Conservation (phyloP, 2,797 vertebrate genomes). For the Cirrhinus mrigala region DNA sequence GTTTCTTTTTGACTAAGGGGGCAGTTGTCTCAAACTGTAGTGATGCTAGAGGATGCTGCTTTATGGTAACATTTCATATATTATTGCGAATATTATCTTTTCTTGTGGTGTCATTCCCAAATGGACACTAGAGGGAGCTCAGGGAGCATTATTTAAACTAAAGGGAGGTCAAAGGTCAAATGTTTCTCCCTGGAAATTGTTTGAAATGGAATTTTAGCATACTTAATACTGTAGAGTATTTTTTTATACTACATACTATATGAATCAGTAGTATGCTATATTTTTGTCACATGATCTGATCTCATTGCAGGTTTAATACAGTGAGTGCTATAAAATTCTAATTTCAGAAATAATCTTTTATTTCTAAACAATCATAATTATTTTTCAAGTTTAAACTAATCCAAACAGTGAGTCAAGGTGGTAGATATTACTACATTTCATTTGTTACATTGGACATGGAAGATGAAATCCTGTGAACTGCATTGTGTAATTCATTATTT, state of each 20-base stretch:
- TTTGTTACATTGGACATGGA: background rate
- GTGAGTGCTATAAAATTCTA: background rate
- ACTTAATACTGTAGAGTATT: background rate
- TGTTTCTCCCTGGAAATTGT: constrained; percentile 17
- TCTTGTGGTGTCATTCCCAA: constrained; percentile 41
- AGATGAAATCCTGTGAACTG: background rate
- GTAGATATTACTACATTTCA: background rate
- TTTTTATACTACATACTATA: background rate
- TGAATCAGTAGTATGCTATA: background rate
- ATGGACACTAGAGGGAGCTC: constrained; percentile 73
- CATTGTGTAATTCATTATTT: constrained; percentile 4
- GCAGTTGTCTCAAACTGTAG: background rate
- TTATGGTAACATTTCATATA: background rate
- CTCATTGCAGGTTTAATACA: background rate
- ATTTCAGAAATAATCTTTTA: background rate
- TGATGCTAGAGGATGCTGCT: background rate
- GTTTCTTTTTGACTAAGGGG: background rate
- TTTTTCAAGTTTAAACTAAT: no score
- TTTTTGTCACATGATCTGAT: background rate
- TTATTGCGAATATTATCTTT: background rate
- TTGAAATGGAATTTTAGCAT: background rate
- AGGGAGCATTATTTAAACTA: constrained; percentile 51
- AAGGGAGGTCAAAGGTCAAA: constrained; percentile 41
- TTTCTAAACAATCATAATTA: background rate
- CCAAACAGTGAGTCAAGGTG: no score